Conservation (phyloP, 2,888 invertebrate genomes). For the Stomorhina lunata region DNA sequence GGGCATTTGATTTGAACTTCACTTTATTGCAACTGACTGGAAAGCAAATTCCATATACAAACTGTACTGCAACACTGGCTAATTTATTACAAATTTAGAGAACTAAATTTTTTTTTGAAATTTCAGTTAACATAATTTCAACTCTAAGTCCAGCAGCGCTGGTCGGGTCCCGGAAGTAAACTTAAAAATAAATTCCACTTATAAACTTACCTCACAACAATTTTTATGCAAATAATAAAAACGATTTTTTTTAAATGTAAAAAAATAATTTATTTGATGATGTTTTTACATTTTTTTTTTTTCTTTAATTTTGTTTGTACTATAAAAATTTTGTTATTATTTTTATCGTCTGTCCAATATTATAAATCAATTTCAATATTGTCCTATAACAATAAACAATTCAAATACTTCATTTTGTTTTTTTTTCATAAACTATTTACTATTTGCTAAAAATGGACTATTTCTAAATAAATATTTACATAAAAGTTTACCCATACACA, state of each 20-base stretch:
- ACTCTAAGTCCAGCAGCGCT: too few relatives aligned
- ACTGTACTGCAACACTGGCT: too few relatives aligned
- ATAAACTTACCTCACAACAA: background rate
- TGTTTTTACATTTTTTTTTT: background rate
- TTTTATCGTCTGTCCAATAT: slow-evolving; percentile 38
- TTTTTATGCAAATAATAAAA: background rate
- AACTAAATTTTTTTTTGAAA: too few relatives aligned
- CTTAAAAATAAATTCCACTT: too few relatives aligned
- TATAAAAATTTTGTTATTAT: slow-evolving; percentile 48
- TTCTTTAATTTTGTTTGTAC: slow-evolving; percentile 42
- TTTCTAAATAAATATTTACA: slow-evolving; percentile 54
- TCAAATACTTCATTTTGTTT: background rate
- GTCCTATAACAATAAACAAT: slow-evolving; percentile 51
- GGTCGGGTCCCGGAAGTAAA: too few relatives aligned
- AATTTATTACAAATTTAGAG: too few relatives aligned
- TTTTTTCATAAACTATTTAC: slow-evolving; percentile 2
- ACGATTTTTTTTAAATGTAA: slow-evolving; percentile 22
- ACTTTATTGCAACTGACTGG: too few relatives aligned
- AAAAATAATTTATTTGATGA: slow-evolving; percentile 45
- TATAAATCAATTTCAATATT: slow-evolving; percentile 52
- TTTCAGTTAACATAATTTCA: too few relatives aligned
- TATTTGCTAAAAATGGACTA: slow-evolving; percentile 15
- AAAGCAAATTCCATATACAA: too few relatives aligned
- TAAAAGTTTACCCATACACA: background rate
- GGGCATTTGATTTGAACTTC: too few relatives aligned